Percentiles rank a stretch among this genome's conserved stretches.
Evolutionary conservation across 2,888 invertebrate genomes (phyloP).

Genomic region (Diarsia rubi): DNA sequence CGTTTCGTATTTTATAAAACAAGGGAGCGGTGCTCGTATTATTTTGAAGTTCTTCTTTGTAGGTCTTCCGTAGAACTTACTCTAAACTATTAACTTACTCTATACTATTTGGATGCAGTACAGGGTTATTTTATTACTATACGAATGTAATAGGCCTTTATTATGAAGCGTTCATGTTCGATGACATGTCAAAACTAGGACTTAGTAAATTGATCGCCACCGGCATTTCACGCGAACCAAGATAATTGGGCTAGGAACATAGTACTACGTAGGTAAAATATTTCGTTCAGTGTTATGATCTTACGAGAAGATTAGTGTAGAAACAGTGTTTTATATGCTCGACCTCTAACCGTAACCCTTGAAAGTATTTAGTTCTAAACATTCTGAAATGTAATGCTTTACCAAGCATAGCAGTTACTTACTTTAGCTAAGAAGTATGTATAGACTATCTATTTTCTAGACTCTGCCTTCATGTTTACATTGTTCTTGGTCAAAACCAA

Average conservation of each 20-base stretch:
- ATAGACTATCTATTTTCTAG: too few relatives aligned
- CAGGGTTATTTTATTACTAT: background rate
- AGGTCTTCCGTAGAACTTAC: background rate
- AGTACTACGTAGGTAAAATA: background rate
- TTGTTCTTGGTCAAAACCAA: background rate
- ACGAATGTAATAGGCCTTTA: background rate
- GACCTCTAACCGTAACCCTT: slow-evolving; percentile 3
- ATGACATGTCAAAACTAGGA: slow-evolving; percentile 12
- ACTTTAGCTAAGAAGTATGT: background rate
- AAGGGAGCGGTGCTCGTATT: slow-evolving; percentile 1
- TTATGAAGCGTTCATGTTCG: background rate
- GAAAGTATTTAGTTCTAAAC: background rate
- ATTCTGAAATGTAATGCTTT: slow-evolving; percentile 1
- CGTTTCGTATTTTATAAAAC: slow-evolving; percentile 8
- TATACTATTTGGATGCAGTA: background rate
- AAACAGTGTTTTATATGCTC: background rate
- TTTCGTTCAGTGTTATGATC: background rate
- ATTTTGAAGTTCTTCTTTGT: slow-evolving; percentile 6
- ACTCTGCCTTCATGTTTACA: background rate
- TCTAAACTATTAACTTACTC: slow-evolving; percentile 6
- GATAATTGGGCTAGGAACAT: background rate
- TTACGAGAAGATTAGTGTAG: background rate
- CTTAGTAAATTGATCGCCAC: background rate
- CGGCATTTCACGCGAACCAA: background rate
- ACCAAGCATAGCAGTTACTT: background rate